These are phyloP conservation scores for Sebastes iracundus DNA, from an alignment of 2,797 vertebrate genomes.

Conservation along the genomic window DNA sequence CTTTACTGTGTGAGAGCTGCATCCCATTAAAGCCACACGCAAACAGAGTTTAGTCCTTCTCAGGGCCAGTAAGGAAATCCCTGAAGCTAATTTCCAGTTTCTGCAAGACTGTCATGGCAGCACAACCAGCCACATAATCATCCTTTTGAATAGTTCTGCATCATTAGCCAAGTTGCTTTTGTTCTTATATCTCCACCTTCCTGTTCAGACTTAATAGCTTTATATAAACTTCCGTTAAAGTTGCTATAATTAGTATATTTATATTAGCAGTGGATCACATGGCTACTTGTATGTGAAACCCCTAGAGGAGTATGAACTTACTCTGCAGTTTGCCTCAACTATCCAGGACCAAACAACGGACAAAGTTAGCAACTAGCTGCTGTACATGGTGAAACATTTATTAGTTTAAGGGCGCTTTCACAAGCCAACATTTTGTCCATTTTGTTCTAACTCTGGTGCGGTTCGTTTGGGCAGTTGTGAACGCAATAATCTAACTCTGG, in stretches of 20 bases:
- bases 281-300: neutral
- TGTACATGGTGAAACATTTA: neutral
- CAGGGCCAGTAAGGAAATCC: conserved; percentile 37
- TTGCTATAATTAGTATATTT: neutral
- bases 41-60: conserved; percentile 23
- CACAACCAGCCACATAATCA: neutral
- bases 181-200: neutral
- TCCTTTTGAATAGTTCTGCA: neutral
- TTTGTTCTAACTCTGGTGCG: too few species aligned
- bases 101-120: neutral
- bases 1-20: conserved; percentile 49
- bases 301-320: neutral
- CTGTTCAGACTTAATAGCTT: neutral
- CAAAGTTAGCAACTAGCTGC: neutral
- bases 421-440: too few species aligned
- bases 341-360: neutral
- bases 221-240: neutral
- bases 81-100: conserved; percentile 36
- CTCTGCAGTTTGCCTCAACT: neutral
- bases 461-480: too few species aligned
- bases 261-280: neutral
- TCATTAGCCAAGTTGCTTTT: neutral
- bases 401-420: too few species aligned
- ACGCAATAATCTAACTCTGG: too few species aligned
- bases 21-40: conserved; percentile 55